These are phyloP conservation scores for Drosophila subquinaria DNA, from an alignment of 2,888 invertebrate genomes.

Conservation along the genomic window DNA sequence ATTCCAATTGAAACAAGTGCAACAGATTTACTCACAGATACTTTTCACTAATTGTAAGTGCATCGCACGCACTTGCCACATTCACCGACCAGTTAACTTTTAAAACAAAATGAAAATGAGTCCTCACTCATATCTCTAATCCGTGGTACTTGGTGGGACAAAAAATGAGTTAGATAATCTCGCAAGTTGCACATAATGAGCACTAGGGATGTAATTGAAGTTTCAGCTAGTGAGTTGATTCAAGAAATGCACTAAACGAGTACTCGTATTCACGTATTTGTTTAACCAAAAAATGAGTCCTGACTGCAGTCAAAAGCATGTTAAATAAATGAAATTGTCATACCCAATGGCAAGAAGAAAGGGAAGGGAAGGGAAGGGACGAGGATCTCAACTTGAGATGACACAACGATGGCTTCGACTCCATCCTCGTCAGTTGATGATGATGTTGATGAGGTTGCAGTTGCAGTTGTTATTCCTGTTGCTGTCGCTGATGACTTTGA, in stretches of 20 bases:
- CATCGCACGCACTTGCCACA: neutral
- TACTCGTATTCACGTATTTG: slow-evolving; percentile 1
- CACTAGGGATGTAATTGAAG: slow-evolving; percentile 17
- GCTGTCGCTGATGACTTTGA: slow-evolving; percentile 64
- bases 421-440: slow-evolving; percentile 4
- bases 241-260: slow-evolving; percentile 1
- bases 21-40: neutral
- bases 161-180: slow-evolving; percentile 9
- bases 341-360: slow-evolving; percentile 53
- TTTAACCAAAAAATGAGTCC: slow-evolving; percentile 37
- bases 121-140: neutral
- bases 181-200: slow-evolving; percentile 23
- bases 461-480: slow-evolving; percentile 45
- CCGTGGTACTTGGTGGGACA: neutral
- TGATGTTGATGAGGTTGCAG: slow-evolving; percentile 10
- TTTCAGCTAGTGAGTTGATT: slow-evolving; percentile 10
- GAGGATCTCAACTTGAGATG: slow-evolving; percentile 35
- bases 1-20: neutral
- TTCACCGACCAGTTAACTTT: neutral
- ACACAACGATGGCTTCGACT: slow-evolving; percentile 39
- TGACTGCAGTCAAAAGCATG: slow-evolving; percentile 57
- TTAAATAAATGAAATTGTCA: slow-evolving; percentile 79
- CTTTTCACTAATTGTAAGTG: neutral
- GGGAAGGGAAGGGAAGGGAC: neutral
- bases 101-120: neutral